Percentiles rank a stretch among this genome's conserved stretches.
phyloP scores from a whole-genome alignment of 2,888 invertebrate species.

The Zele albiditarsus region DNA sequence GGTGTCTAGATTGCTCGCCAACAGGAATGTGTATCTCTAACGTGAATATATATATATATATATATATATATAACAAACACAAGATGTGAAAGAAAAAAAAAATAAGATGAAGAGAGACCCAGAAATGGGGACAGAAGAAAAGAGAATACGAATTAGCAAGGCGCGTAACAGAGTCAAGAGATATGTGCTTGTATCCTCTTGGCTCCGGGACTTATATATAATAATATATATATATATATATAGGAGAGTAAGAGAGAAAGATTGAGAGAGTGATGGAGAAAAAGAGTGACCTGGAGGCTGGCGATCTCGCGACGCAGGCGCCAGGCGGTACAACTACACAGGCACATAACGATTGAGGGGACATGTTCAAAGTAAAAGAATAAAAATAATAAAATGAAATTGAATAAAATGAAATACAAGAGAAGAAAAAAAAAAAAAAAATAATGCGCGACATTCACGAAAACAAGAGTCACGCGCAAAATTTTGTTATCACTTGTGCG shows the following conservation, averaged over 20 bases:
- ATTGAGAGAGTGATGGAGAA: conserved; percentile 18
- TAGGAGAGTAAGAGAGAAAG: conserved; percentile 29
- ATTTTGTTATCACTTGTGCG: background rate
- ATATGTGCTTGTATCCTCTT: background rate
- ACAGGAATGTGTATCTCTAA: background rate
- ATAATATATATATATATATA: background rate
- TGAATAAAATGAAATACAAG: background rate
- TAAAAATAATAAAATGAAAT: background rate
- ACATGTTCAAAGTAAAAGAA: background rate
- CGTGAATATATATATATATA: background rate
- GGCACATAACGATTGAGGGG: conserved; percentile 7
- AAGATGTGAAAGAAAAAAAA: background rate
- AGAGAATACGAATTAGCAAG: conserved; percentile 8
- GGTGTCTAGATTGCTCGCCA: background rate
- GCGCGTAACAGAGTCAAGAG: background rate
- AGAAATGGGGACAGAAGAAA: background rate
- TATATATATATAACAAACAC: background rate
- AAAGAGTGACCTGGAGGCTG: conserved; percentile 22
- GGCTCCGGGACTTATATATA: background rate
- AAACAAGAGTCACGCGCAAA: background rate
- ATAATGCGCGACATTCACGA: conserved; percentile 30
- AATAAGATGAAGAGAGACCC: background rate
- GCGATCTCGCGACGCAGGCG: conserved; percentile 41
- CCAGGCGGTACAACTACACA: conserved; percentile 37
- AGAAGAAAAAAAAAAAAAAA: background rate